phyloP scores from a whole-genome alignment of 2,113 vertebrate genomes.

The Aldabrachelys gigantea region DNA sequence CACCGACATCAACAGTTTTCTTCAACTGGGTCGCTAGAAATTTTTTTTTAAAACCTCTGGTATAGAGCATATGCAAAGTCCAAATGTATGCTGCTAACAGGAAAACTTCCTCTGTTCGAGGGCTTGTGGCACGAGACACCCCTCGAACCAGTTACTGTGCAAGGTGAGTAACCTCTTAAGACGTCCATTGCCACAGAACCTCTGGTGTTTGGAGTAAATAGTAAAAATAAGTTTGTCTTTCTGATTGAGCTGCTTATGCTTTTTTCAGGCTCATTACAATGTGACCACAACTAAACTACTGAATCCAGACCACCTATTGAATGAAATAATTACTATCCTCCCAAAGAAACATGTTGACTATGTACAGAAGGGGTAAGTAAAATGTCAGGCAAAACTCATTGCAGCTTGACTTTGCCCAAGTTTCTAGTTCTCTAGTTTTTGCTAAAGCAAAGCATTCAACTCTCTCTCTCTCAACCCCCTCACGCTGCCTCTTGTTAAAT shows the following conservation, averaged over 20 bases:
- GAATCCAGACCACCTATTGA: slow-evolving; percentile 90
- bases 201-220: neutral
- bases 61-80: neutral
- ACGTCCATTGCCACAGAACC: neutral
- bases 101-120: neutral
- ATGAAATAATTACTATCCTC: slow-evolving; percentile 87
- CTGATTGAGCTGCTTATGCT: neutral
- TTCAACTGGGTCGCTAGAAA: too few relatives aligned
- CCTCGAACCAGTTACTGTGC: neutral
- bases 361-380: slow-evolving; percentile 91
- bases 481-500: neutral
- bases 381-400: neutral
- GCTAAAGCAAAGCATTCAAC: neutral
- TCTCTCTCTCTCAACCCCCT: neutral
- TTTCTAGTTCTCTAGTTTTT: neutral
- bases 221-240: neutral
- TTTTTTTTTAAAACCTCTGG: too few relatives aligned
- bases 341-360: slow-evolving; percentile 89
- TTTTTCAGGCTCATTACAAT: slow-evolving; percentile 89
- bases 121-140: neutral
- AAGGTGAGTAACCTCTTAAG: neutral
- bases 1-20: too few relatives aligned
- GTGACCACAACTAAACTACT: slow-evolving; percentile 89
- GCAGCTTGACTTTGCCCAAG: neutral
- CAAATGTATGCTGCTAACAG: neutral